Evolutionary conservation across 2,797 vertebrate genomes (phyloP), one percentile per base, ranked within the genome.

Genomic region (Pteronotus mesoamericanus): DNA sequence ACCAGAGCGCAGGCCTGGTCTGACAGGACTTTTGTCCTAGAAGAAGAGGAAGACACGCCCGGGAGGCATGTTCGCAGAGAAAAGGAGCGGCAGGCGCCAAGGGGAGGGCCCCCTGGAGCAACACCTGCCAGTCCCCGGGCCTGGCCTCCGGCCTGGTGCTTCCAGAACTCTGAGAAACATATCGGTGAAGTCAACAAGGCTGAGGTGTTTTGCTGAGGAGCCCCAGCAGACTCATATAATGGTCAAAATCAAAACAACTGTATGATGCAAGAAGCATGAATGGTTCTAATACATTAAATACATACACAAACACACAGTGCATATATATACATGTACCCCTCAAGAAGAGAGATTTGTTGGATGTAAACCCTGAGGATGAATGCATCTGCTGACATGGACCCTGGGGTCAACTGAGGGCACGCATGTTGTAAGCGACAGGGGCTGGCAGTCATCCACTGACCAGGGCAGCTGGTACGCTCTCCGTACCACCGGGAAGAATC

Each of bases 21-120:
- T 39, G 14, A 51, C 26, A 57, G 55, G 55, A 24, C 19, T 59
- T 12, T 2, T 34, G 29, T 66, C 21, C 16, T 39, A 14, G 8
- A 32, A 55, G 16, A 92, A 90, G 7, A 53, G 22, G 9, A 68
- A 64, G 37, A 79, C 9, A 21, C 4, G 16, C 5, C n/a, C 7
- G 6, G n/a, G 26, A 57, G 19, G 11, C 0, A 24, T 2, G 2
- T 9, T 2, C 12, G 34, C 32, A 9, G 11, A 26, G 7, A 2
- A 85, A 69, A 74, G 18, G 19, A 21, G 22, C 2, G 32, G 8
- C 39, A 4, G 9, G 18, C 51, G 22, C 5, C 57, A 22, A 48
- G 53, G 4, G 84, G 24, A 44, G 19, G 22, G n/a, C n/a, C 6
- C 26, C 48, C 32, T 26, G 26, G 6, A 66, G n/a, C 8, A 19